Evolutionary conservation across 2,113 vertebrate genomes (phyloP).

Genomic region (Romanogobio albipinnatus): DNA sequence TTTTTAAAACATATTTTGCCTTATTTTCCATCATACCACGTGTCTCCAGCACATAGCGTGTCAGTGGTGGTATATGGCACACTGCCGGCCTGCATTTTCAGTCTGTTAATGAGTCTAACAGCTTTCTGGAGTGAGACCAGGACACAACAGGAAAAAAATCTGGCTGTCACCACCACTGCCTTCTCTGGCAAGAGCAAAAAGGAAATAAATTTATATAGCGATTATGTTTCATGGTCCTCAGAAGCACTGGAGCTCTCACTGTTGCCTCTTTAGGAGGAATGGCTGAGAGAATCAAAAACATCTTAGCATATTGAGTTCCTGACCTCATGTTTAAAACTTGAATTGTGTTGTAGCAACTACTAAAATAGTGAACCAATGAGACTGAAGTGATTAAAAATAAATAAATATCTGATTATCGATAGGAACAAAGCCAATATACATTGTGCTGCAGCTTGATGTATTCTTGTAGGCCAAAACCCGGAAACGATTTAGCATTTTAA

Average conservation of each 20-base stretch:
- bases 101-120: slow-evolving; percentile 69
- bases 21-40: slow-evolving; percentile 42
- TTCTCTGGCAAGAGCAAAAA: slow-evolving; percentile 52
- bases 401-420: background rate
- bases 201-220: slow-evolving; percentile 65
- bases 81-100: slow-evolving; percentile 68
- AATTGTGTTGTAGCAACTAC: background rate
- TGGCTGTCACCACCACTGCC: slow-evolving; percentile 68
- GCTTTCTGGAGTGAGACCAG: slow-evolving; percentile 65
- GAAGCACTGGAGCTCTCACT: slow-evolving; percentile 49
- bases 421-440: background rate
- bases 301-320: slow-evolving; percentile 35
- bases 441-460: background rate
- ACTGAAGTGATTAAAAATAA: background rate
- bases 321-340: background rate
- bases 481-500: background rate
- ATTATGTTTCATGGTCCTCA: slow-evolving; percentile 67
- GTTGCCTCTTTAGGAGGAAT: slow-evolving; percentile 12
- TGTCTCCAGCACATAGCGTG: background rate
- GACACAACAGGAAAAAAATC: slow-evolving; percentile 69
- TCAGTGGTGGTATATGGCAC: slow-evolving; percentile 53
- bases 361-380: background rate
- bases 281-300: background rate
- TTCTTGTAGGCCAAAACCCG: background rate
- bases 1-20: background rate